These are phyloP conservation scores for Pseudomyrmex gracilis DNA, from an alignment of 1,140 invertebrate genomes.

Conservation along the genomic window DNA sequence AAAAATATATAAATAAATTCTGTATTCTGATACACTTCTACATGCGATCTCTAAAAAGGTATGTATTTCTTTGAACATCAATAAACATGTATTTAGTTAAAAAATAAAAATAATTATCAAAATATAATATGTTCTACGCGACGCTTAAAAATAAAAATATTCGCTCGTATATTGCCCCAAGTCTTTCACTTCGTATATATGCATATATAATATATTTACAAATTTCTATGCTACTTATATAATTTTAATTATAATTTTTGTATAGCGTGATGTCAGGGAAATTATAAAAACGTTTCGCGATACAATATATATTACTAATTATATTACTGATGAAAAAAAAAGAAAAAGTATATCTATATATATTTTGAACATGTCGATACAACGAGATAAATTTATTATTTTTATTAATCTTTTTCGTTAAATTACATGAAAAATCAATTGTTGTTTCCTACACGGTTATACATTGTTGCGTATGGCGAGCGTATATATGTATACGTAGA, in stretches of 20 bases:
- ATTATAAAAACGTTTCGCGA: too few species aligned
- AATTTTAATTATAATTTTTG: too few species aligned
- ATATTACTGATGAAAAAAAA: neutral
- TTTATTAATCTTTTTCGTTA: neutral
- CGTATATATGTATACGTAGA: conserved; percentile 21
- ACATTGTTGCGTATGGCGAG: conserved; percentile 22
- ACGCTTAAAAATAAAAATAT: neutral
- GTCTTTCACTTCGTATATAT: neutral
- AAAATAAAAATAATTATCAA: neutral
- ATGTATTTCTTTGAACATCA: too few species aligned
- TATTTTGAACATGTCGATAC: conserved; percentile 26
- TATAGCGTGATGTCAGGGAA: too few species aligned
- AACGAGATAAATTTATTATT: conserved; percentile 29
- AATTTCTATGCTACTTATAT: neutral
- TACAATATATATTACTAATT: too few species aligned
- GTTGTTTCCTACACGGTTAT: conserved; percentile 7
- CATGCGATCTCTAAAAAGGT: too few species aligned
- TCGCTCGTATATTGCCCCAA: conserved; percentile 4
- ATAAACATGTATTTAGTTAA: neutral
- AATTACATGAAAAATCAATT: conserved; percentile 41
- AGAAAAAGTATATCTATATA: conserved; percentile 10
- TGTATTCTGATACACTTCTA: too few species aligned
- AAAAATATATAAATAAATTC: too few species aligned
- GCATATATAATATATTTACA: conserved; percentile 19
- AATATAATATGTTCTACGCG: neutral